Evolutionary conservation across 2,888 invertebrate species (phyloP), one percentile per base, ranked within the genome.

Genomic region (Calameuta pallipes): DNA sequence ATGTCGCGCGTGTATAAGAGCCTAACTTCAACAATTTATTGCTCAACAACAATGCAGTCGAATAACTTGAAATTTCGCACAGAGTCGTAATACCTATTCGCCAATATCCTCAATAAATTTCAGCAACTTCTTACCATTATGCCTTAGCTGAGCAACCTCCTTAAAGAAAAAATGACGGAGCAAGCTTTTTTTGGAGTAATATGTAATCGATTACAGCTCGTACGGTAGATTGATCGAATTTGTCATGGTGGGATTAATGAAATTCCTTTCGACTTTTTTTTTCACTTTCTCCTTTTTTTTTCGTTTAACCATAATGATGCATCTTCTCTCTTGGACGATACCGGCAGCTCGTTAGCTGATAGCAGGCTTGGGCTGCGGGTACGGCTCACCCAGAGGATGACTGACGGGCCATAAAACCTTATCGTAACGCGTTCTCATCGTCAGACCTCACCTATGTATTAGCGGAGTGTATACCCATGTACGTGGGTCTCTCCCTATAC

Each of bases 381-480:
- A 71, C 15, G 13, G 71, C 34, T 76, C 73, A 68, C 69, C 78
- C 37, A 73, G 80, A 74, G 80, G 84, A 87, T 89, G 89, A 90
- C 85, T 88, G 90, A 89, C 89, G 85, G 87, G 87, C 83, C 87
- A 85, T 90, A 90, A 90, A 90, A 88, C 83, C 84, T 90, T 90
- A 90, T 90, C 90, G 83, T 83, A 76, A 80, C 78, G 85, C 85
- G 85, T 86, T 88, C 84, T 9, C 56, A 56, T 56, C 56, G 56
- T 56, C 56, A 56, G 56, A 56, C 23, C 56, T 56, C 56, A 56
- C 23, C 23, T 9, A 56, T 56, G 56, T 56, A 56, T 56, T 6
- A 56, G 56, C 56, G 6, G 9, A 56, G 56, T 23, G 56, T 56
- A 56, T 56, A 84, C 83, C 84, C 83, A 78, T 80, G 84, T 86